A percentile compares a stretch with the other conserved stretches of the same genome.
Conservation (phyloP, 2,888 invertebrate species). For the Drosophila subsilvestris region DNA sequence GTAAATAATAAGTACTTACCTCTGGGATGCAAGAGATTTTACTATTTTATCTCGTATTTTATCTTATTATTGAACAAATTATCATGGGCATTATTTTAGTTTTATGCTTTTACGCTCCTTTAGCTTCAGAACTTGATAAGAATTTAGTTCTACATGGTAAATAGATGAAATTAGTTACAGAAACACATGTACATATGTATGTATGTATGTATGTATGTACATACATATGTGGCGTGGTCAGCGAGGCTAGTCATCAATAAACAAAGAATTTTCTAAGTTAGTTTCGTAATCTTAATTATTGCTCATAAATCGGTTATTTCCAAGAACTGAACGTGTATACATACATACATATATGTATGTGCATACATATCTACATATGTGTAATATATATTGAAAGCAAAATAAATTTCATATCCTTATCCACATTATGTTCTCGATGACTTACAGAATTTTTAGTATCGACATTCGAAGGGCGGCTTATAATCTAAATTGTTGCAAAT, state of each 20-base stretch:
- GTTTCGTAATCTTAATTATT: constrained; percentile 4
- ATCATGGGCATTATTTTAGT: too few relatives aligned
- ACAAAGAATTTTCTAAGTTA: not conserved
- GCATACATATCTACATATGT: too few relatives aligned
- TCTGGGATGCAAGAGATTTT: not conserved
- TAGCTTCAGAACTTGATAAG: not conserved
- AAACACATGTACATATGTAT: not conserved
- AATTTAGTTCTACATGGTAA: not conserved
- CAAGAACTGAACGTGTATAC: not conserved
- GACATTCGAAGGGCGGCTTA: too few relatives aligned
- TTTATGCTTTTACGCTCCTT: too few relatives aligned
- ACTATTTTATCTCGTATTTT: not conserved
- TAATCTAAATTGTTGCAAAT: too few relatives aligned
- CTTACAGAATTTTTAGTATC: too few relatives aligned
- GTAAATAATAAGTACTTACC: too few relatives aligned
- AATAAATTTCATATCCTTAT: not conserved
- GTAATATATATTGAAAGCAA: not conserved
- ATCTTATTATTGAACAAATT: too few relatives aligned
- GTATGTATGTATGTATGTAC: not conserved
- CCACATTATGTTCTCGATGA: not conserved
- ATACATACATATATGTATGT: not conserved
- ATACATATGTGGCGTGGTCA: not conserved
- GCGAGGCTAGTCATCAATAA: not conserved
- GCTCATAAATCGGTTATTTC: constrained; percentile 14
- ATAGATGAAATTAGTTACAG: not conserved